Evolutionary conservation across 2,113 vertebrate genomes (phyloP).

Genomic region (Zapus hudsonius): DNA sequence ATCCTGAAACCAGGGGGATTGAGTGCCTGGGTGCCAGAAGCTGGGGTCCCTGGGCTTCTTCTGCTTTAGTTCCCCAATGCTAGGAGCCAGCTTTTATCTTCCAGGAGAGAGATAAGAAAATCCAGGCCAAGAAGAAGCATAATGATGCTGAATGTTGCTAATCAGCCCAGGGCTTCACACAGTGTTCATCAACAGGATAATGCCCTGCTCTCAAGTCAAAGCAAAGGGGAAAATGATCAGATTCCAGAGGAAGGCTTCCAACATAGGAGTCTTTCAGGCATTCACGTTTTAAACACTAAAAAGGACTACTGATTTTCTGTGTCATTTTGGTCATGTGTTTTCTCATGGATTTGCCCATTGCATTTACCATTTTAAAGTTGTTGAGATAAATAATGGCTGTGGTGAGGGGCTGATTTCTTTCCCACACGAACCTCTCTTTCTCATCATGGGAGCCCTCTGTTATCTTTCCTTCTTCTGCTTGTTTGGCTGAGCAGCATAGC

Average conservation of each 20-base stretch:
- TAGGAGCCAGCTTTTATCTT: not conserved
- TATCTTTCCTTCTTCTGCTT: too few species aligned
- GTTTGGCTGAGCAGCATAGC: too few species aligned
- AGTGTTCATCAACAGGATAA: too few species aligned
- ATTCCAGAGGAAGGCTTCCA: not conserved
- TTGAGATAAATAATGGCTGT: not conserved
- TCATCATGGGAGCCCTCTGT: too few species aligned
- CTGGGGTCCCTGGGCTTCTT: not conserved
- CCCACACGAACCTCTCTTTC: too few species aligned
- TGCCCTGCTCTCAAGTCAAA: not conserved
- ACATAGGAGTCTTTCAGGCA: not conserved
- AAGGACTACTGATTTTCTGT: not conserved
- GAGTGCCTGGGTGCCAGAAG: fast-evolving
- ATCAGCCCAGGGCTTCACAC: not conserved
- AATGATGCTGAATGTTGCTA: not conserved
- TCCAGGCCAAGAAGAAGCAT: not conserved
- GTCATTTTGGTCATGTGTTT: not conserved
- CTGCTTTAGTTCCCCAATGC: not conserved
- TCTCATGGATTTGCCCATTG: not conserved
- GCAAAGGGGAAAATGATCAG: not conserved
- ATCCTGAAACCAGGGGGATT: not conserved
- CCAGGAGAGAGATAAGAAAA: not conserved
- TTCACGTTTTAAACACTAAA: not conserved
- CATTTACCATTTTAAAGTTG: not conserved
- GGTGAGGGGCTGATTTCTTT: too few species aligned